phyloP scores from a whole-genome alignment of 2,113 vertebrate species.

The Rhinichthys klamathensis region DNA sequence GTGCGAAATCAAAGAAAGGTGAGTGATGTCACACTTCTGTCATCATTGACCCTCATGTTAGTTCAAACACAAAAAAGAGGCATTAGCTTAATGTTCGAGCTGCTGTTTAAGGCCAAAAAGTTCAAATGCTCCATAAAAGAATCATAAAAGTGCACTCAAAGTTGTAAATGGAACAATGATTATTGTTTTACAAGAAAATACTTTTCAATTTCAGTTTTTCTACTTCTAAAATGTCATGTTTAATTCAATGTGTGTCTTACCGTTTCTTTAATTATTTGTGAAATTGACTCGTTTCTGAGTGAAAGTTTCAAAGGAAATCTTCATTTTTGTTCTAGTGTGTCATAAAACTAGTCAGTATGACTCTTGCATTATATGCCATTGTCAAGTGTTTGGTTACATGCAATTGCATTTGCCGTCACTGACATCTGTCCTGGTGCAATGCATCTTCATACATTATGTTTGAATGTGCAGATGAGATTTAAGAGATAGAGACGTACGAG shows the following conservation, averaged over 20 bases:
- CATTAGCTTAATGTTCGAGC: not conserved
- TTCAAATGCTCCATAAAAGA: not conserved
- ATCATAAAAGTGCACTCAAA: not conserved
- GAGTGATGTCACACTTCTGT: not conserved
- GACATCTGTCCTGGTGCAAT: not conserved
- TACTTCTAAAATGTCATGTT: no score
- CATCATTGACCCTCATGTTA: not conserved
- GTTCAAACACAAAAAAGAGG: not conserved
- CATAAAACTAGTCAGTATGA: not conserved
- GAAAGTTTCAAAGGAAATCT: no score
- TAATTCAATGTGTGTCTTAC: no score
- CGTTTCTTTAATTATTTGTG: no score
- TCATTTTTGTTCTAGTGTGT: not conserved
- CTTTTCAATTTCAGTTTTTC: no score
- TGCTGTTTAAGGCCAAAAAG: not conserved
- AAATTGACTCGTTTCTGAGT: no score
- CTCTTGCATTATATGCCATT: not conserved
- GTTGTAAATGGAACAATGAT: no score
- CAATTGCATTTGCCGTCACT: not conserved
- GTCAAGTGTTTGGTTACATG: not conserved
- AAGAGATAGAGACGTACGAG: no score
- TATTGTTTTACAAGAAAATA: no score
- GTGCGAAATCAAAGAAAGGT: conserved; percentile 85
- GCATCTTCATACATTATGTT: not conserved
- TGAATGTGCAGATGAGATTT: not conserved